phyloP scores from a whole-genome alignment of 2,797 vertebrate species.

The Rhincodon typus region DNA sequence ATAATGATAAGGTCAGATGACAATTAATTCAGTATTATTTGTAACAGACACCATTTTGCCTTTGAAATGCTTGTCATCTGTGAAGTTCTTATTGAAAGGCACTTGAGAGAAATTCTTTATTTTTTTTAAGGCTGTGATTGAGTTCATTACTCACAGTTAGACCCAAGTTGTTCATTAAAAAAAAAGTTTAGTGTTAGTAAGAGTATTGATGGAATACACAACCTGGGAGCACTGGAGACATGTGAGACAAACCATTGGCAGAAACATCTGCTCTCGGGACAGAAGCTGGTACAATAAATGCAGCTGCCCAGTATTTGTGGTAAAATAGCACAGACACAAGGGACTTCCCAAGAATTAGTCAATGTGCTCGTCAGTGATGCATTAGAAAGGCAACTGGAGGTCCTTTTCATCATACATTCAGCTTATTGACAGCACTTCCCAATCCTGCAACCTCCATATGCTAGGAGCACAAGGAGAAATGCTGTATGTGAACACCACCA shows the following conservation, averaged over 20 bases:
- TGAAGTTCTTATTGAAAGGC: neutral
- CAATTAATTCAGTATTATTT: neutral
- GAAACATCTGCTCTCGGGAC: neutral
- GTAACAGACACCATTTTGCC: neutral
- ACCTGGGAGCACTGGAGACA: neutral
- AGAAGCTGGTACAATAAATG: neutral
- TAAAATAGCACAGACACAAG: neutral
- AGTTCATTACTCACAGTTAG: neutral
- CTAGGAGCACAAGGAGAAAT: neutral
- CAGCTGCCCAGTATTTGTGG: neutral
- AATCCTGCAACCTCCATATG: too few species aligned
- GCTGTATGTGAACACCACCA: neutral
- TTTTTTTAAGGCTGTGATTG: neutral
- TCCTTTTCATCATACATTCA: neutral
- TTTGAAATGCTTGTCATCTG: neutral
- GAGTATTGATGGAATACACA: neutral
- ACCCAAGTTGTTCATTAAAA: neutral
- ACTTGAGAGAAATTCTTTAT: neutral
- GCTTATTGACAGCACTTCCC: too few species aligned
- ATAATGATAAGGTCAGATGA: neutral
- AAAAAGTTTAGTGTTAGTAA: neutral
- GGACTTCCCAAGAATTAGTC: slow-evolving; percentile 6
- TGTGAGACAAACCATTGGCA: neutral
- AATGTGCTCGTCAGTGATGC: neutral
- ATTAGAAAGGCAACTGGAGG: neutral